Evolutionary conservation across 2,888 invertebrate species (phyloP), one percentile per base, ranked within the genome.

Genomic region (Cetonia aurata): DNA sequence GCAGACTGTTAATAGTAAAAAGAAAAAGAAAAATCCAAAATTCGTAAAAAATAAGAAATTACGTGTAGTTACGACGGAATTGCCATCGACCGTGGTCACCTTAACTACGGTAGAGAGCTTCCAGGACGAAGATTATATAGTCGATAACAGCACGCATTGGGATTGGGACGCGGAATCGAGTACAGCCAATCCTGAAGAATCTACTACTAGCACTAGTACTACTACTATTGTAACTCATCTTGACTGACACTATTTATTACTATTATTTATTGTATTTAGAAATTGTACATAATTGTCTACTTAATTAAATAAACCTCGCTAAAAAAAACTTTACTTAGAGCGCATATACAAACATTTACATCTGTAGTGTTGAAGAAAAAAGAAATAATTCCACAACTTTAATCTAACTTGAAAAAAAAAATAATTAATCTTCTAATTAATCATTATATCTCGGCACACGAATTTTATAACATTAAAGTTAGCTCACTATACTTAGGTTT

Each of bases 101-200:
- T 86, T 87, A 82, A 86, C 86, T 72, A 87, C 87, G 70, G 82
- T 88, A 79, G 83, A 87, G 83, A 73, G 86, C 83, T 82, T 80
- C 62, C 77, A 78, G 60, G 83, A 84, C 72, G 83, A 84, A 74
- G 85, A 84, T 75, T 85, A 84, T 66, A 82, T 82, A 56, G 79
- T 84, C 74, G 84, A 84, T 53, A 79, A 82, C 50, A 82, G 84
- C 69, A 84, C 85, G 44, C 80, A 82, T 69, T 79, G 81, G 77
- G 84, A 83, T 77, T 85, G 82, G 83, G 85, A 84, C 74, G 50
- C 33, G 25, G 83, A 83, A 75, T 79, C 83, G 55, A 70, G 69
- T 71, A 84, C 84, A 60, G 77, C 79, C 67, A 74, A 79, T 70
- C 80, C 81, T 69, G 81, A 82, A 44, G 77, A 77, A 69, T 73